These are phyloP conservation scores for Argya squamiceps DNA, from an alignment of 2,797 vertebrate species.

Conservation along the genomic window DNA sequence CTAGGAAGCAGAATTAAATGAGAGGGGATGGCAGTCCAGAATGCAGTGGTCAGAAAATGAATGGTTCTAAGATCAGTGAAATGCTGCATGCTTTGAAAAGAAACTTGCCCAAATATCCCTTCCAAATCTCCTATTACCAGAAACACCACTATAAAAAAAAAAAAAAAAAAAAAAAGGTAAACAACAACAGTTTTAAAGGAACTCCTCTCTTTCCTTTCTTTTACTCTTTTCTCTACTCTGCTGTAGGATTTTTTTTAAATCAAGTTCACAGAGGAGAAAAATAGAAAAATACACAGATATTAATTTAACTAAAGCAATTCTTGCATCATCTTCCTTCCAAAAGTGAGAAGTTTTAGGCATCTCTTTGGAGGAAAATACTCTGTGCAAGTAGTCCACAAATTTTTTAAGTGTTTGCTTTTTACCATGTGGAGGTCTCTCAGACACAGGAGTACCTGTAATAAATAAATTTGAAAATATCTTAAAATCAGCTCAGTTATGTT, in stretches of 20 bases:
- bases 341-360: background rate
- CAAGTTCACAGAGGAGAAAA: background rate
- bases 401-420: background rate
- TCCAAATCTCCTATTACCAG: background rate
- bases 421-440: background rate
- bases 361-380: background rate
- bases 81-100: background rate
- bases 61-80: background rate
- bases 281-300: background rate
- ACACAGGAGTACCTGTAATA: background rate
- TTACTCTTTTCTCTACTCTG: background rate
- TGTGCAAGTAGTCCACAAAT: background rate
- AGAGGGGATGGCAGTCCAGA: background rate
- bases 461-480: background rate
- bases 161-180: background rate
- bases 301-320: background rate
- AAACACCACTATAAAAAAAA: background rate
- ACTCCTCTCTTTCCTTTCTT: background rate
- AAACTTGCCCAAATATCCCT: background rate
- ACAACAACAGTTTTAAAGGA: background rate
- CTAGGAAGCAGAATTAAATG: slow-evolving; percentile 4
- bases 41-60: background rate
- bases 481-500: background rate
- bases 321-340: background rate
- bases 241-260: background rate